Evolutionary conservation across 2,888 invertebrate species (phyloP), one percentile per base, ranked within the genome.

Genomic region (Aphodius granarius): DNA sequence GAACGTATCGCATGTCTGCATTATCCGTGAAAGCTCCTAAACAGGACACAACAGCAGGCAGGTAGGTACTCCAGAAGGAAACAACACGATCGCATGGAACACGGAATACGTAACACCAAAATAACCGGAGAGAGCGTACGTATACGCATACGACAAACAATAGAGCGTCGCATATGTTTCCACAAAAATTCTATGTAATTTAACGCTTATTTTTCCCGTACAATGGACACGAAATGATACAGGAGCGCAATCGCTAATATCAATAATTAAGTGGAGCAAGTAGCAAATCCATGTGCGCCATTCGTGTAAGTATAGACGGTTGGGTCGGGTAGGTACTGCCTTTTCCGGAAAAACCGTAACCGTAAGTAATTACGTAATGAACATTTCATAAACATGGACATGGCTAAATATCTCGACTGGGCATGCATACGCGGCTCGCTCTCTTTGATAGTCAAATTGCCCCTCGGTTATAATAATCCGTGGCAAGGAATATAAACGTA

Each of bases 161-260:
- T 68, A 22, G 20, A 20, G 20, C 77, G 68, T 80, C 81, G 79
- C 86, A 86, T 86, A 84, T 86, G 86, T 85, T 87, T 86, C 83
- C 83, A 83, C 78, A 86, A 86, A 86, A 86, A 86, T 86, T 86
- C 83, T 86, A 86, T 87, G 84, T 87, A 87, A 87, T 87, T 86
- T 86, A 79, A 81, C 84, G 84, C 83, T 84, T 84, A 85, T 85
- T 87, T 86, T 87, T 86, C 84, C 85, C 82, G 85, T 84, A 86
- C 86, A 87, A 86, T 86, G 86, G 85, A 85, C 85, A 84, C 84
- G 83, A 87, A 87, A 87, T 87, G 85, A 87, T 86, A 43, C 43
- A 86, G 86, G 85, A 86, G 85, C 83, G 85, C 74, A 64, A 65
- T 71, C 75, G 71, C 81, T 86, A 87, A 87, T 87, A 86, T 86